phyloP scores from a whole-genome alignment of 1,140 invertebrate genomes.

The Drosophila fuyamai region DNA sequence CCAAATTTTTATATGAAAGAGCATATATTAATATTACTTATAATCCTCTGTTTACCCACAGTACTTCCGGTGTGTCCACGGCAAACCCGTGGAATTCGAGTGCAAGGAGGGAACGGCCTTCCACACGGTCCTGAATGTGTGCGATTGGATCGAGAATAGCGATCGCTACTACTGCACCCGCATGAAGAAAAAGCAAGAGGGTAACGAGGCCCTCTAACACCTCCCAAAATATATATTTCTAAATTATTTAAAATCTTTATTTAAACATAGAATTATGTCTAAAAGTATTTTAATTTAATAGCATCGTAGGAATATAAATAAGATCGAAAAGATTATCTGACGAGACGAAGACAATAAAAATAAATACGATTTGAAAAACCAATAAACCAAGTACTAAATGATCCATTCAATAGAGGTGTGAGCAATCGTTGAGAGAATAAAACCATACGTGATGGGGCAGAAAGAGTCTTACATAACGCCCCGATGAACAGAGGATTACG shows the following conservation, averaged over 20 bases:
- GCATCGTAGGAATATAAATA: slow-evolving; percentile 14
- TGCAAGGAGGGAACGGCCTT: slow-evolving; percentile 91
- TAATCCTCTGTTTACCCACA: slow-evolving; percentile 63
- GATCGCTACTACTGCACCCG: slow-evolving; percentile 86
- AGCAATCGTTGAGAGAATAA: slow-evolving; percentile 20
- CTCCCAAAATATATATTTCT: slow-evolving; percentile 1
- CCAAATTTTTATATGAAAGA: no score
- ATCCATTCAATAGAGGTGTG: slow-evolving; percentile 45
- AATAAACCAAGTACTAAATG: slow-evolving; percentile 48
- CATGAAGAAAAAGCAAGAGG: slow-evolving; percentile 45
- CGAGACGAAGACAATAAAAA: slow-evolving; percentile 68
- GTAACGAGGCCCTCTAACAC: slow-evolving; percentile 46
- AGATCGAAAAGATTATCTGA: slow-evolving; percentile 30
- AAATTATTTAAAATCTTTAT: slow-evolving; percentile 37
- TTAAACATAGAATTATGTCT: slow-evolving; percentile 18
- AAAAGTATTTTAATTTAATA: slow-evolving; percentile 37
- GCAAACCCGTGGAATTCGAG: slow-evolving; percentile 89
- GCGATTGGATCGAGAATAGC: slow-evolving; percentile 92
- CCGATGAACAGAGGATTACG: slow-evolving; percentile 1
- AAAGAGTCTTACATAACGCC: slow-evolving; percentile 31
- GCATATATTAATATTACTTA: background rate
- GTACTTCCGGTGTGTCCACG: slow-evolving; percentile 93
- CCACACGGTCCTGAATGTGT: slow-evolving; percentile 88
- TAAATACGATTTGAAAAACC: slow-evolving; percentile 32
- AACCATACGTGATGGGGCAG: background rate